phyloP scores from a whole-genome alignment of 2,113 vertebrate genomes.

The Strigops habroptila region DNA sequence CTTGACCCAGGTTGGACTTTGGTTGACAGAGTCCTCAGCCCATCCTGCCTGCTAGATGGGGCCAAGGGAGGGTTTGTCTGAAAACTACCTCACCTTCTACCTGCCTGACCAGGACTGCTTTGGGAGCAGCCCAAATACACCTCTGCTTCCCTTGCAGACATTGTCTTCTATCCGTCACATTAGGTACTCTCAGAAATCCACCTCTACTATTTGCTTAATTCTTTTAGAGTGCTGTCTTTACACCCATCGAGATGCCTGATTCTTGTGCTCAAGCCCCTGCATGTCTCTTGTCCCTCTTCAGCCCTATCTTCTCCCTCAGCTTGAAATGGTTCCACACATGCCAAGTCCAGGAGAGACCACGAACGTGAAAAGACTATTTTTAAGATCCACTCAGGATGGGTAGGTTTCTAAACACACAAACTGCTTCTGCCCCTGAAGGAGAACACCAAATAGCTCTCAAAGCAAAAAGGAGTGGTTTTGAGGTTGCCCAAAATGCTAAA shows the following conservation, averaged over 20 bases:
- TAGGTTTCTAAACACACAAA: neutral
- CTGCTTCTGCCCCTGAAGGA: neutral
- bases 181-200: neutral
- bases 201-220: neutral
- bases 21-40: neutral
- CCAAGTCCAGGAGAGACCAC: neutral
- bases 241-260: neutral
- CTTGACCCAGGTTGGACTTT: neutral
- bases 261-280: neutral
- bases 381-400: neutral
- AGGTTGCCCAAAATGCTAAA: neutral
- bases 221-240: neutral
- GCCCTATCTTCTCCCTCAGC: neutral
- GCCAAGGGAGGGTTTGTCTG: neutral
- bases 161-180: neutral
- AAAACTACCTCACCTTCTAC: neutral
- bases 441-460: neutral
- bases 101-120: neutral
- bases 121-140: neutral
- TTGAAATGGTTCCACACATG: fast-evolving
- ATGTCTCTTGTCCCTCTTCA: neutral
- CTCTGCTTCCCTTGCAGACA: neutral
- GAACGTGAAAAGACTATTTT: neutral
- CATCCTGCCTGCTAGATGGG: too few species aligned
- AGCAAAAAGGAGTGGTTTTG: neutral